These are phyloP conservation scores for Amitus sp. DNA, from an alignment of 2,888 invertebrate genomes.

Conservation along the genomic window DNA sequence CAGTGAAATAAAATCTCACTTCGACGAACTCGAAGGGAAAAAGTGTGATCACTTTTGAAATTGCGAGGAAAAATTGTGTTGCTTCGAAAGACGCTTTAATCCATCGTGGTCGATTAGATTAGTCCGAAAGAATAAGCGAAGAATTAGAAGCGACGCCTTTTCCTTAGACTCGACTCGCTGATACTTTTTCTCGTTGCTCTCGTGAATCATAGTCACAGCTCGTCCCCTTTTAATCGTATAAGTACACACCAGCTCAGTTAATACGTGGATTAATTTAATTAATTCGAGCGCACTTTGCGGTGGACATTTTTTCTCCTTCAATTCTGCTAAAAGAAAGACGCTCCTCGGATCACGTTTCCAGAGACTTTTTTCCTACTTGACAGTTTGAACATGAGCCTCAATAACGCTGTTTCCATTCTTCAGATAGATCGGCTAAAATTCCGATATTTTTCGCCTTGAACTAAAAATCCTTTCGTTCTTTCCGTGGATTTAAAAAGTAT, in stretches of 20 bases:
- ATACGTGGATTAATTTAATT: not conserved
- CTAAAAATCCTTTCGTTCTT: no score
- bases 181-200: not conserved
- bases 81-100: constrained; percentile 1
- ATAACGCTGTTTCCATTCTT: no score
- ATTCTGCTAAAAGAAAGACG: not conserved
- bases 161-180: not conserved
- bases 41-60: not conserved
- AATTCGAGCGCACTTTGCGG: not conserved
- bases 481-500: no score
- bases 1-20: no score
- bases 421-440: no score
- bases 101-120: constrained; percentile 4
- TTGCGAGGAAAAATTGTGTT: not conserved
- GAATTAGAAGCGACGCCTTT: not conserved
- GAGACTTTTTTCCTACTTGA: no score
- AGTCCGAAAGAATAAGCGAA: constrained; percentile 2
- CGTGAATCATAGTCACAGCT: constrained; percentile 6
- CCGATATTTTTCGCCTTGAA: no score
- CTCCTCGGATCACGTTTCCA: no score
- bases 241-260: not conserved
- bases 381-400: no score
- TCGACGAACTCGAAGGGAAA: no score
- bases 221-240: constrained; percentile 3
- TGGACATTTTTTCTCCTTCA: not conserved